phyloP scores from a whole-genome alignment of 2,113 vertebrate species.

The Hucho hucho region DNA sequence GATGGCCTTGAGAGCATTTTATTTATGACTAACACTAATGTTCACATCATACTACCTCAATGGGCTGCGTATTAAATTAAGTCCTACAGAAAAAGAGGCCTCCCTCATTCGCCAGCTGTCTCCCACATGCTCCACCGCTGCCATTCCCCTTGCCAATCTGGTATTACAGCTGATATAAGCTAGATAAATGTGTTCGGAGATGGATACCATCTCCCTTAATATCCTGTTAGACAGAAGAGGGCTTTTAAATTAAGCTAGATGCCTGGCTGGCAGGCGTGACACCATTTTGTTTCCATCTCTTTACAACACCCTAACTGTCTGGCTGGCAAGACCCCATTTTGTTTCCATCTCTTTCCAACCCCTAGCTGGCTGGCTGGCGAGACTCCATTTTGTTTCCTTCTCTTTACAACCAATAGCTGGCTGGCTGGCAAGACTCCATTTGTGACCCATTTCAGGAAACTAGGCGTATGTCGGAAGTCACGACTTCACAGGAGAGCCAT shows the following conservation, averaged over 20 bases:
- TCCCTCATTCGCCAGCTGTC: background rate
- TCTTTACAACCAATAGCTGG: background rate
- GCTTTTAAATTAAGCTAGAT: background rate
- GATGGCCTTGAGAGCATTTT: background rate
- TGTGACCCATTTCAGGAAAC: too few relatives aligned
- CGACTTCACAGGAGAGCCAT: too few relatives aligned
- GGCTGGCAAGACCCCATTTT: background rate
- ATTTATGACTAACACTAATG: background rate
- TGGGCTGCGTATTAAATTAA: background rate
- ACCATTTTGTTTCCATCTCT: background rate
- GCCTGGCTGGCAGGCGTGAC: background rate
- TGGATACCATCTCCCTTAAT: conserved; percentile 2
- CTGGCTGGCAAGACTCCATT: too few relatives aligned
- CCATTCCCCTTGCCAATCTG: background rate
- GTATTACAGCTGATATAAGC: background rate
- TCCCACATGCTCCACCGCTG: background rate
- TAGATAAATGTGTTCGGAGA: background rate
- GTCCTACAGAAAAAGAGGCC: background rate
- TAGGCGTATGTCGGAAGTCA: too few relatives aligned
- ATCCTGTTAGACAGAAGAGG: background rate
- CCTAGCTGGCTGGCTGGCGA: background rate
- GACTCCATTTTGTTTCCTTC: background rate
- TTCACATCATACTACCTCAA: background rate
- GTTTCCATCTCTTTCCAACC: background rate
- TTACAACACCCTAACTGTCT: background rate